Evolutionary conservation across 2,113 vertebrate genomes (phyloP), one percentile per base, ranked within the genome.

Genomic region (Leuciscus idus): DNA sequence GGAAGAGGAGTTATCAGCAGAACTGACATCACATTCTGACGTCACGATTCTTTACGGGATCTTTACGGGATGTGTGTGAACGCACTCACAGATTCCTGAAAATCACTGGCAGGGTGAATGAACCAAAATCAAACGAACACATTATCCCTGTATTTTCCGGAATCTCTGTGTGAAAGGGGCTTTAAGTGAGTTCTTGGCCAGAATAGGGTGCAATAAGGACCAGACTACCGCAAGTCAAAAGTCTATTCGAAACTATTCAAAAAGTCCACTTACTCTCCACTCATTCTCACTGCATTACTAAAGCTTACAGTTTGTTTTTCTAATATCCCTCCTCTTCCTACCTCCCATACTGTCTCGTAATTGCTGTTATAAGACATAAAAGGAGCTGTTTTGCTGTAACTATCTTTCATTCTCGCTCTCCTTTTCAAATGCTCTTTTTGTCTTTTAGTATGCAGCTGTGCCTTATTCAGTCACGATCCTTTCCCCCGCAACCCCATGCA

Each of bases 381-480:
- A 62, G 2, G 23, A 8, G 59, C 68, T 39, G 28, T 86, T 80
- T 68, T 87, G 46, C 76, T 84, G 15, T 52, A 33, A 36, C 48
- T n/a, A 23, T 11, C 6, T 33, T 13, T 79, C 74, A 68, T 81
- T 72, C 68, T 43, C 36, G 87, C 73, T 61, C 23, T 43, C 19
- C 64, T 39, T 61, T 84, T 28, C 72, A 30, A 55, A 72, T 46
- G 10, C 57, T 52, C 61, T 78, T 28, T 83, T 59, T 83, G 7
- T 46, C 52, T 78, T 75, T 64, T 76, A 82, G 36, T 43, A 50
- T 64, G 85, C 80, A 87, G 72, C 85, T 76, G 85, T 4, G 4
- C 10, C 57, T 80, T 43, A 76, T 76, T 89, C 33, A 61, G 15
- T 48, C 5, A 21, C 84, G 6, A 76, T 57, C 19, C 50, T 48